phyloP scores from a whole-genome alignment of 2,797 vertebrate genomes.

The Carduelis carduelis region DNA sequence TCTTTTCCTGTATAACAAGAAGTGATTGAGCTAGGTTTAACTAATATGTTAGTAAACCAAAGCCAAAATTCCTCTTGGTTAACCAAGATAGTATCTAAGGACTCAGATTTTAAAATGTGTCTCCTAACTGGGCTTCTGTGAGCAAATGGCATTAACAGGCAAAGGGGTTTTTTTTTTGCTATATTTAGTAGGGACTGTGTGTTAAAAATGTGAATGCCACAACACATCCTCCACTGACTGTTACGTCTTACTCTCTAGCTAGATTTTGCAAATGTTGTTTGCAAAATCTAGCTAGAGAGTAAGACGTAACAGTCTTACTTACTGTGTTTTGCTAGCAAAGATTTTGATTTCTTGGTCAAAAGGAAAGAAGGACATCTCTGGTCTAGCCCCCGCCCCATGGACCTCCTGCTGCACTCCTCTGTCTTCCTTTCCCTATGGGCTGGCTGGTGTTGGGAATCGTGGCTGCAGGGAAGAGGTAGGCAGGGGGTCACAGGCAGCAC shows the following conservation, averaged over 20 bases:
- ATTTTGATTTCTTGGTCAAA: neutral
- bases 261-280: neutral
- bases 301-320: no score
- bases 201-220: neutral
- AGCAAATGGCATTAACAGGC: neutral
- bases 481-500: neutral
- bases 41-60: neutral
- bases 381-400: fast-evolving
- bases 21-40: neutral
- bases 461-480: neutral
- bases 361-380: neutral
- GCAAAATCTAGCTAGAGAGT: no score
- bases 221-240: neutral
- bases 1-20: neutral
- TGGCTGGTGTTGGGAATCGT: fast-evolving
- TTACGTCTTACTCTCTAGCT: neutral
- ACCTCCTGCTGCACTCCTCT: neutral
- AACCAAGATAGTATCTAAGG: neutral
- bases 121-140: neutral
- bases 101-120: neutral
- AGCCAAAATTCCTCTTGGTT: neutral
- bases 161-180: fast-evolving
- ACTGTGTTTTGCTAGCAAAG: neutral
- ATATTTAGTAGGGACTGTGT: neutral
- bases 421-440: neutral